These are phyloP conservation scores for Thamnaconus septentrionalis DNA, from an alignment of 2,113 vertebrate genomes.

Conservation along the genomic window DNA sequence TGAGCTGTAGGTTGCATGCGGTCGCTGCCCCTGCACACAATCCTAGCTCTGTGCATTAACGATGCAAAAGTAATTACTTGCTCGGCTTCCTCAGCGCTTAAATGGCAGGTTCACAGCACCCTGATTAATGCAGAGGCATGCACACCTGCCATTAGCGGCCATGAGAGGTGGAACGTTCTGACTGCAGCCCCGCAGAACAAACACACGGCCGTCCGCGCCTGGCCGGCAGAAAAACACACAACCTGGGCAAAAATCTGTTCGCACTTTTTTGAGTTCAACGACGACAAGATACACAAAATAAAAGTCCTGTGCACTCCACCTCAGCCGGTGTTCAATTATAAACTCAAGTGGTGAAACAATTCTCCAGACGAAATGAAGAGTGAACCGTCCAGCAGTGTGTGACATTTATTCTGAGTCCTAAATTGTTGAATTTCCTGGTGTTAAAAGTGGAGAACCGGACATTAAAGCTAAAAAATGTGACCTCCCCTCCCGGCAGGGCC, in stretches of 20 bases:
- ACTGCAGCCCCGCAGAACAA: constrained; percentile 84
- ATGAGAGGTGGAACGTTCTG: constrained; percentile 84
- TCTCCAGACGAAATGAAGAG: no score
- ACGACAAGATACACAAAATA: no score
- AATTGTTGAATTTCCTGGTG: no score
- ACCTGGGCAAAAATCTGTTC: not conserved
- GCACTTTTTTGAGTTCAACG: not conserved
- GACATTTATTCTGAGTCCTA: no score
- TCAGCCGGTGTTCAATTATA: no score
- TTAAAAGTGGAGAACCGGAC: no score
- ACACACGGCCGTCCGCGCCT: constrained; percentile 31
- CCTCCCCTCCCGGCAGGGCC: no score
- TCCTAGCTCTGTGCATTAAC: constrained; percentile 82
- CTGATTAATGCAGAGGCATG: constrained; percentile 95
- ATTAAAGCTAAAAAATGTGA: no score
- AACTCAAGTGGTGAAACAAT: no score
- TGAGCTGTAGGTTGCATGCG: constrained; percentile 39
- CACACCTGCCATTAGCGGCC: constrained; percentile 83
- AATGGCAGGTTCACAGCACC: constrained; percentile 75
- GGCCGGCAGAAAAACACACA: constrained; percentile 23
- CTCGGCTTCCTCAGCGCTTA: constrained; percentile 91
- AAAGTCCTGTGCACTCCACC: no score
- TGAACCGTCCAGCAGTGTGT: no score
- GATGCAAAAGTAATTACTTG: constrained; percentile 95
- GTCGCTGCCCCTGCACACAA: constrained; percentile 4